Conservation (phyloP, 2,888 invertebrate genomes). For the Apomyelois bistriatella region DNA sequence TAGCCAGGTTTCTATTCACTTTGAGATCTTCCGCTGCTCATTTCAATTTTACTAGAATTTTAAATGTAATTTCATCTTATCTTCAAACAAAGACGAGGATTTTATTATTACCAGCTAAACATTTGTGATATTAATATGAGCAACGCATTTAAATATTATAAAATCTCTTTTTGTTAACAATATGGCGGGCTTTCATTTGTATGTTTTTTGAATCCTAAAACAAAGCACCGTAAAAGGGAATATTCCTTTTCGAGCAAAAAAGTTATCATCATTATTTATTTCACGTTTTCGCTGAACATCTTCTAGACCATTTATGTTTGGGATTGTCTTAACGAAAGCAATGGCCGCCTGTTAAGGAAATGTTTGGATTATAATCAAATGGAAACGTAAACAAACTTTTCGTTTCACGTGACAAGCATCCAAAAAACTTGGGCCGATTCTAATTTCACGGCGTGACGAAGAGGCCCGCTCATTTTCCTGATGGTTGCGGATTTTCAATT, state of each 20-base stretch:
- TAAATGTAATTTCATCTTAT: background rate
- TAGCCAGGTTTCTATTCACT: constrained; percentile 3
- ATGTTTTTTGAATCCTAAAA: no score
- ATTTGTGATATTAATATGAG: no score
- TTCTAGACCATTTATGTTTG: constrained; percentile 10
- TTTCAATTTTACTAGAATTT: background rate
- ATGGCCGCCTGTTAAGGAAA: constrained; percentile 45
- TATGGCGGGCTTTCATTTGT: no score
- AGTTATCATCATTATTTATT: constrained; percentile 6
- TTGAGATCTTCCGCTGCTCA: background rate
- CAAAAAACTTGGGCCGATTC: constrained; percentile 50
- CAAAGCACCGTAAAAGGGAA: background rate
- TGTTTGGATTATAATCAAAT: constrained; percentile 63
- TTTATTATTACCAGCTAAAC: no score
- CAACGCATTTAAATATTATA: no score
- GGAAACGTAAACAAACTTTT: constrained; percentile 71
- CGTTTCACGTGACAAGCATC: constrained; percentile 61
- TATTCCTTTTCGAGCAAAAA: background rate
- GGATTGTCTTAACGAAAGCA: constrained; percentile 29
- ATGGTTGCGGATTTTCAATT: constrained; percentile 78
- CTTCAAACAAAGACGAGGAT: no score
- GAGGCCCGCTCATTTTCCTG: constrained; percentile 71
- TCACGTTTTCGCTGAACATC: constrained; percentile 1
- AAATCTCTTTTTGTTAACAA: no score
- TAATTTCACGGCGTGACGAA: constrained; percentile 72